Evolutionary conservation across 2,888 invertebrate genomes (phyloP).

Genomic region (Branchipolynoe longqiensis): DNA sequence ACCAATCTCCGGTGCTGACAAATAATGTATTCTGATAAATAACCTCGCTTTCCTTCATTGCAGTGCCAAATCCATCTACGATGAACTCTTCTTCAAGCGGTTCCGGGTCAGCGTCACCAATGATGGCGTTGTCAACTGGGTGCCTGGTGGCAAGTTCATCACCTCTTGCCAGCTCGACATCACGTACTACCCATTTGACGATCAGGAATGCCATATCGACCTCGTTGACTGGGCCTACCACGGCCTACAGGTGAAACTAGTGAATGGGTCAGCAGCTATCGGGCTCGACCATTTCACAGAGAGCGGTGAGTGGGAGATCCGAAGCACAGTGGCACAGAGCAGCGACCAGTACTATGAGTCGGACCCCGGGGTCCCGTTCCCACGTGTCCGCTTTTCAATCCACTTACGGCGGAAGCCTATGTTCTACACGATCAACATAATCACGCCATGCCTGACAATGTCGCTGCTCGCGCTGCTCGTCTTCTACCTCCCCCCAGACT

Average conservation of each 20-base stretch:
- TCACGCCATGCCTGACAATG: slow-evolving; percentile 70
- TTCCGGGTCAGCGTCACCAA: slow-evolving; percentile 68
- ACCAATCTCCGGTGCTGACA: too few relatives aligned
- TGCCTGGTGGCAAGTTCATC: slow-evolving; percentile 71
- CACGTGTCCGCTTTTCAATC: slow-evolving; percentile 68
- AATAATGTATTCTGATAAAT: too few relatives aligned
- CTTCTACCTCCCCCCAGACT: slow-evolving; percentile 70
- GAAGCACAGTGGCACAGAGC: slow-evolving; percentile 63
- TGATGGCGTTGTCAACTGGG: slow-evolving; percentile 69
- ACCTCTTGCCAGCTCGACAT: slow-evolving; percentile 71
- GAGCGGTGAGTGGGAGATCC: slow-evolving; percentile 72
- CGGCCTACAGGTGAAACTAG: slow-evolving; percentile 67
- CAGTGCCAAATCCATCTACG: slow-evolving; percentile 70
- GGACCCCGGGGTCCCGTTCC: slow-evolving; percentile 68
- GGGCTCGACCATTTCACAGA: slow-evolving; percentile 68
- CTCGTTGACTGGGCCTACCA: slow-evolving; percentile 72
- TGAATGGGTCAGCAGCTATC: slow-evolving; percentile 59
- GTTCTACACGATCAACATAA: slow-evolving; percentile 71
- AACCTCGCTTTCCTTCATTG: too few relatives aligned
- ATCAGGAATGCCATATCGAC: slow-evolving; percentile 69
- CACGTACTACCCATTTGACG: slow-evolving; percentile 71
- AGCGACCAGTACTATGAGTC: slow-evolving; percentile 65
- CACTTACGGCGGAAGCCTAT: slow-evolving; percentile 68
- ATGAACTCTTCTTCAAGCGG: slow-evolving; percentile 66
- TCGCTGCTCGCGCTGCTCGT: slow-evolving; percentile 69